Conservation (phyloP, 1,140 invertebrate genomes). For the Drosophila nannoptera region DNA sequence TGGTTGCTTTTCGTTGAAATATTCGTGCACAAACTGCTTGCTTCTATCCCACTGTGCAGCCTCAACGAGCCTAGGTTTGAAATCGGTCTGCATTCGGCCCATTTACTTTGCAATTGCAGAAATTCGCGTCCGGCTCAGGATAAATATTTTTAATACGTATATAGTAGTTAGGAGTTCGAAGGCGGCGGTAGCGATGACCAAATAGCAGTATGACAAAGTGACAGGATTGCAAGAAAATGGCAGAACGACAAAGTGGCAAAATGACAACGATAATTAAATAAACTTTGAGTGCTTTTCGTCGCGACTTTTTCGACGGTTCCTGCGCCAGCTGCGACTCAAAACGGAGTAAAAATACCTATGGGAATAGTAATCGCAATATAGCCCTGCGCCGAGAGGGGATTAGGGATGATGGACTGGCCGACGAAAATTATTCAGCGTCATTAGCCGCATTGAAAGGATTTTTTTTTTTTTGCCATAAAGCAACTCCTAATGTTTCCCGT, state of each 20-base stretch:
- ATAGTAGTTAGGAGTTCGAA: neutral
- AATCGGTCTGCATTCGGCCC: neutral
- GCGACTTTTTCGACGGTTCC: constrained; percentile 22
- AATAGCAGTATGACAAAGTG: constrained; percentile 16
- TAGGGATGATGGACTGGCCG: constrained; percentile 14
- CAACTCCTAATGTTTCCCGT: neutral
- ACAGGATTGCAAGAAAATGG: neutral
- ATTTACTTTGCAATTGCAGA: neutral
- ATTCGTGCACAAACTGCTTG: too few relatives aligned
- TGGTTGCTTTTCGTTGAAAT: too few relatives aligned
- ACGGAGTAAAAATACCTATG: constrained; percentile 16
- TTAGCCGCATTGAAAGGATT: constrained; percentile 66
- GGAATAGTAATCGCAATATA: constrained; percentile 20
- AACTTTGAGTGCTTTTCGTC: constrained; percentile 66
- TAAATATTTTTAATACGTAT: constrained; percentile 36
- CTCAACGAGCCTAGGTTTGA: too few relatives aligned
- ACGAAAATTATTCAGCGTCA: constrained; percentile 61
- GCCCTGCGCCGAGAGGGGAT: constrained; percentile 2
- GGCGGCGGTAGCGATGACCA: neutral
- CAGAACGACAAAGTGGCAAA: constrained; percentile 31
- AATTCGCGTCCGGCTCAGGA: neutral
- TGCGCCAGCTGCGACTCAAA: constrained; percentile 26
- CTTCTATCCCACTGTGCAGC: too few relatives aligned
- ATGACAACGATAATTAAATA: constrained; percentile 71
- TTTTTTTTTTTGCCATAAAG: constrained; percentile 10